A percentile compares a stretch with the other conserved stretches of the same genome.
phyloP scores from a whole-genome alignment of 2,888 invertebrate genomes.

The Pyrochroa serraticornis region DNA sequence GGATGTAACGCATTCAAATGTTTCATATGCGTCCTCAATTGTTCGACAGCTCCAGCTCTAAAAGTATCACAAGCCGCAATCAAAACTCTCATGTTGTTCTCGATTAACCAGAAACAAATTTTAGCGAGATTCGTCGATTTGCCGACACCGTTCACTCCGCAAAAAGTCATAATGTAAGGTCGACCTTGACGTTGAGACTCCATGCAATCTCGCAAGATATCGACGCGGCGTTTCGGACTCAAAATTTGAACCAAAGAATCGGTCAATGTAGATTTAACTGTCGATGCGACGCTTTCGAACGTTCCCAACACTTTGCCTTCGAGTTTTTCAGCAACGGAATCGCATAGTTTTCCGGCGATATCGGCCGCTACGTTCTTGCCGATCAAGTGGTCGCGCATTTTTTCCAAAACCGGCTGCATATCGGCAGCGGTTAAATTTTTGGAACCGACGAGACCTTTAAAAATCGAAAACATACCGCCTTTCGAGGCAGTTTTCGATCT shows the following conservation, averaged over 20 bases:
- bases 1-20: constrained; percentile 95
- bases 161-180: constrained; percentile 97
- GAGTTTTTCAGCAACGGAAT: constrained; percentile 87
- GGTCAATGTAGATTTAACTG: constrained; percentile 85
- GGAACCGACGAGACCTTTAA: constrained; percentile 83
- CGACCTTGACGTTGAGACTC: constrained; percentile 79
- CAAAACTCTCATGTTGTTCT: constrained; percentile 93
- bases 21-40: constrained; percentile 91
- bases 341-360: constrained; percentile 91
- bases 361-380: constrained; percentile 97
- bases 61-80: constrained; percentile 99
- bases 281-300: constrained; percentile 89
- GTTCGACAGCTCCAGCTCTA: constrained; percentile 98
- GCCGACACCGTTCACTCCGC: constrained; percentile 98
- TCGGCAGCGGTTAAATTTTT: constrained; percentile 83
- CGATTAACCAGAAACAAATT: constrained; percentile 99
- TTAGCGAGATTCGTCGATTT: constrained; percentile 99
- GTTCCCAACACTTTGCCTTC: constrained; percentile 94
- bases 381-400: constrained; percentile 94
- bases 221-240: constrained; percentile 92
- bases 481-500: constrained; percentile 43
- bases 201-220: constrained; percentile 94
- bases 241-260: constrained; percentile 93
- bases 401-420: constrained; percentile 87
- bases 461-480: constrained; percentile 81